These are phyloP conservation scores for Oostethus manadensis DNA, from an alignment of 2,113 vertebrate species.

Conservation along the genomic window DNA sequence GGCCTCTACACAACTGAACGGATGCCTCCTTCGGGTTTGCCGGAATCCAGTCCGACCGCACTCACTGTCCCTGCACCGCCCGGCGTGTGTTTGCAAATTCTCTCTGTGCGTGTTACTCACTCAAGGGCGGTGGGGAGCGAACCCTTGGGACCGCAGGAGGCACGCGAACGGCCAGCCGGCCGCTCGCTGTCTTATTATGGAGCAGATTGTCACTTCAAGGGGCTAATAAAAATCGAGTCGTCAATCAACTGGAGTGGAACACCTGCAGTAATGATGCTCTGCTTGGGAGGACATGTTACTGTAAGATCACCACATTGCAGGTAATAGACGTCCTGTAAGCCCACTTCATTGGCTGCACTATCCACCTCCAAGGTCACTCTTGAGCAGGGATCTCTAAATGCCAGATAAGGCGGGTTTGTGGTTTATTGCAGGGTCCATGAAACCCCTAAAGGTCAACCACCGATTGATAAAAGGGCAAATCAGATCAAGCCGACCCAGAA, in stretches of 20 bases:
- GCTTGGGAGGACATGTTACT: slow-evolving; percentile 6
- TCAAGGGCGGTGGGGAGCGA: slow-evolving; percentile 28
- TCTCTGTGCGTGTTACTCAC: slow-evolving; percentile 19
- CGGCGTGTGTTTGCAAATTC: background rate
- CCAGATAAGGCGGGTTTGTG: slow-evolving; percentile 27
- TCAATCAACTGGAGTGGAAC: slow-evolving; percentile 41
- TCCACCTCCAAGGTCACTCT: slow-evolving; percentile 21
- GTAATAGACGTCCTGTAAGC: background rate
- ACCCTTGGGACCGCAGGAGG: slow-evolving; percentile 1
- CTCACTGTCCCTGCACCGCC: background rate
- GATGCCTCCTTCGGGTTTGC: too few species aligned
- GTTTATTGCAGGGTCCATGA: slow-evolving; percentile 26
- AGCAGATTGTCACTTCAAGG: slow-evolving; percentile 33
- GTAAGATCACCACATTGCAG: slow-evolving; percentile 2
- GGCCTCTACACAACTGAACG: too few species aligned
- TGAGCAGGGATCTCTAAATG: slow-evolving; percentile 19
- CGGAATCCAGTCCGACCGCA: background rate
- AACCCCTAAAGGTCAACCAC: slow-evolving; percentile 2
- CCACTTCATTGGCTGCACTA: slow-evolving; percentile 5
- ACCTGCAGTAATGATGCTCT: slow-evolving; percentile 39
- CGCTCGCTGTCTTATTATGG: slow-evolving; percentile 31
- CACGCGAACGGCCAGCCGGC: slow-evolving; percentile 13
- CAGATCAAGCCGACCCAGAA: slow-evolving; percentile 18
- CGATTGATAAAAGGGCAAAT: slow-evolving; percentile 23
- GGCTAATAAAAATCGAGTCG: slow-evolving; percentile 29